Percentiles rank a stretch among this genome's conserved stretches.
Evolutionary conservation across 2,888 invertebrate genomes (phyloP).

Genomic region (Stenodera caucasica): DNA sequence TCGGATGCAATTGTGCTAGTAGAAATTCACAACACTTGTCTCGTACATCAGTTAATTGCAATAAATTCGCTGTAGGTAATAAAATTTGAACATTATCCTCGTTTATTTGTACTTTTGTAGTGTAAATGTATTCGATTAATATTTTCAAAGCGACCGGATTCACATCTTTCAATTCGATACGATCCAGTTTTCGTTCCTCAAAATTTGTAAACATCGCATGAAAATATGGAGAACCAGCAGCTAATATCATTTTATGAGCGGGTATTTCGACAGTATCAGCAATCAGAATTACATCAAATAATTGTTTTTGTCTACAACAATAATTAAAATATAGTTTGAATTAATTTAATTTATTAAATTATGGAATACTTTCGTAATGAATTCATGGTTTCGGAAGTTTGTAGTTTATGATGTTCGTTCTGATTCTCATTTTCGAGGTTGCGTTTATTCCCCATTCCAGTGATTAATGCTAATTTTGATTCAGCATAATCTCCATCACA

Average conservation of each 20-base stretch:
- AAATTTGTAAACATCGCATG: conserved; percentile 93
- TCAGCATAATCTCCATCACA: no score
- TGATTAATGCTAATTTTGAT: no score
- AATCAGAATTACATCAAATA: conserved; percentile 86
- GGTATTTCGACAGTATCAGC: conserved; percentile 68
- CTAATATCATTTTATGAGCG: conserved; percentile 75
- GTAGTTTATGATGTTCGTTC: background rate
- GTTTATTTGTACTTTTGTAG: conserved; percentile 79
- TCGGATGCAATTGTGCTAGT: conserved; percentile 87
- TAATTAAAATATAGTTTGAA: no score
- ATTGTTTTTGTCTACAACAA: no score
- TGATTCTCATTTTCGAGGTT: no score
- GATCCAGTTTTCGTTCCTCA: conserved; percentile 78
- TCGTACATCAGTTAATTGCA: conserved; percentile 84
- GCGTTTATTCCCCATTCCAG: no score
- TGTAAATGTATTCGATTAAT: conserved; percentile 89
- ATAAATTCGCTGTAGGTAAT: conserved; percentile 82
- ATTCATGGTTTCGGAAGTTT: background rate
- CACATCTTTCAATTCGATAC: conserved; percentile 82
- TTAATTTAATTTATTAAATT: no score
- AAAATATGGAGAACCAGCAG: conserved; percentile 93
- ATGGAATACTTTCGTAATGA: background rate
- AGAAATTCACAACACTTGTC: conserved; percentile 89
- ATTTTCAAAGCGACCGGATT: conserved; percentile 84
- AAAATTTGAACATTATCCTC: conserved; percentile 92